Percentiles rank a stretch among this genome's conserved stretches.
These are phyloP conservation scores for Euleptes europaea DNA, from an alignment of 2,113 vertebrate genomes.

Conservation along the genomic window DNA sequence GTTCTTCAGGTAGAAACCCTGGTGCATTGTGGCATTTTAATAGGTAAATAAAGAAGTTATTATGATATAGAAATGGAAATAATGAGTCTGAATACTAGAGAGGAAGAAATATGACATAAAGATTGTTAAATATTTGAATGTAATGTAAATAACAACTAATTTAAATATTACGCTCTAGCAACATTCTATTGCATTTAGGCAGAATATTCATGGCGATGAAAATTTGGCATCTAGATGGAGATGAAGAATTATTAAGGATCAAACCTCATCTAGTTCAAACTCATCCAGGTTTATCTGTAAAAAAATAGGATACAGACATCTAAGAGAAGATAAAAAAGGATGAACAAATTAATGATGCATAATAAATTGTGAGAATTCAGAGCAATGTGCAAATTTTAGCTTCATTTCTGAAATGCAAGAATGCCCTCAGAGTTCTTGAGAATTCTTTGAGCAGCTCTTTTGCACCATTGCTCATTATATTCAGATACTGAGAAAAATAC, in stretches of 20 bases:
- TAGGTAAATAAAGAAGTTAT: not conserved
- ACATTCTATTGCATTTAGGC: not conserved
- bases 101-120: not conserved
- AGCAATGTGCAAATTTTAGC: not conserved
- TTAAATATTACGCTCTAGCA: not conserved
- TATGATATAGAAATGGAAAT: not conserved
- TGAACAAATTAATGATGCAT: not conserved
- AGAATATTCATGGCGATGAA: slow-evolving; percentile 2
- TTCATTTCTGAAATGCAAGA: not conserved
- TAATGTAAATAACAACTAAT: not conserved
- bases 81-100: not conserved
- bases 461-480: not conserved
- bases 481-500: not conserved
- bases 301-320: not conserved
- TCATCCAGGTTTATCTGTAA: slow-evolving; percentile 5
- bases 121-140: not conserved
- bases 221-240: slow-evolving; percentile 9
- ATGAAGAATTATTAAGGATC: not conserved
- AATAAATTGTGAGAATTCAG: not conserved
- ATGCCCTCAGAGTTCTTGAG: not conserved
- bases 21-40: not conserved
- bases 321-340: not conserved
- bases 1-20: not conserved
- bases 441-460: not conserved
- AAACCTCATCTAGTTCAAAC: slow-evolving; percentile 1